These are phyloP conservation scores for Aphelocoma californica DNA, from an alignment of 2,797 vertebrate species.

Conservation along the genomic window DNA sequence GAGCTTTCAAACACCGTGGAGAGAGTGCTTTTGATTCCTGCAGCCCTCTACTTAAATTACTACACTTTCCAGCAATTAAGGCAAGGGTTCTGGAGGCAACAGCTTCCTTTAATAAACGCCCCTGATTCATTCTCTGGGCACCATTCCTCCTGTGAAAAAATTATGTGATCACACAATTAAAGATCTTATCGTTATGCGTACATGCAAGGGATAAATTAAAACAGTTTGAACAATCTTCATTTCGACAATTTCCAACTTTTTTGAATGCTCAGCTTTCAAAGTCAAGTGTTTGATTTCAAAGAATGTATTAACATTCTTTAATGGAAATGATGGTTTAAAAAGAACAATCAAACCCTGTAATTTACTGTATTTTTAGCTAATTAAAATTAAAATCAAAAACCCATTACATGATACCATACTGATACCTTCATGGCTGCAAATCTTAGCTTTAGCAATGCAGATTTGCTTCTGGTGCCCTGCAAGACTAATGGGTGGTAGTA, in stretches of 20 bases:
- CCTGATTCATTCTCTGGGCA: slow-evolving; percentile 23
- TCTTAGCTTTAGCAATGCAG: background rate
- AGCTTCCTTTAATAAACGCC: slow-evolving; percentile 38
- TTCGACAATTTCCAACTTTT: slow-evolving; percentile 7
- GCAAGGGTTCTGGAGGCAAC: slow-evolving; percentile 29
- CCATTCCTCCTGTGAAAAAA: slow-evolving; percentile 32
- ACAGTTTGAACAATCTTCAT: slow-evolving; percentile 7
- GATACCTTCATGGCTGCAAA: background rate
- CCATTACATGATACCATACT: background rate
- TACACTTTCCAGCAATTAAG: background rate
- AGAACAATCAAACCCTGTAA: background rate
- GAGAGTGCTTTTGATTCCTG: background rate
- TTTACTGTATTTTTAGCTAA: slow-evolving; percentile 5
- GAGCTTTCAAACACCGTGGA: background rate
- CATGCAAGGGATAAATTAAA: slow-evolving; percentile 40
- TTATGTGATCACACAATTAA: slow-evolving; percentile 54
- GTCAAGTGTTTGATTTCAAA: slow-evolving; percentile 31
- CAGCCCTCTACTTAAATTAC: background rate
- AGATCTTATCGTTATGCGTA: slow-evolving; percentile 23
- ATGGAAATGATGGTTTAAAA: background rate
- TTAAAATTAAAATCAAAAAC: slow-evolving; percentile 32
- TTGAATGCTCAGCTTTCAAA: background rate
- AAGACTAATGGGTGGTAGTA: background rate
- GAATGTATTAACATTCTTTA: background rate
- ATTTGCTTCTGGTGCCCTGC: background rate